phyloP scores from a whole-genome alignment of 2,888 invertebrate genomes.

The Scaptomyza flava region DNA sequence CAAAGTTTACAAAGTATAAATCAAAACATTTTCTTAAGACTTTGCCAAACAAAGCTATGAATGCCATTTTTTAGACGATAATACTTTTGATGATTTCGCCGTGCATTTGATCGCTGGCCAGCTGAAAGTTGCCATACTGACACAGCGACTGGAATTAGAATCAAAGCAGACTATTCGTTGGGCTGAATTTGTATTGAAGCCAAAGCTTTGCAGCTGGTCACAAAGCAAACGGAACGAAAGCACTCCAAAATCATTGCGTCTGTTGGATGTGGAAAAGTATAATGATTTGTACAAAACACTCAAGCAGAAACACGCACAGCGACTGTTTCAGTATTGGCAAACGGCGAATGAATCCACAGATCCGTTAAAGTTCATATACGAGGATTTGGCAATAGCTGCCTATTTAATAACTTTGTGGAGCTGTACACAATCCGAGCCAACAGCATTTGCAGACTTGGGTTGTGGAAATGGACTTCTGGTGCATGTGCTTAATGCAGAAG shows the following conservation, averaged over 20 bases:
- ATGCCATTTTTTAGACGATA: constrained; percentile 63
- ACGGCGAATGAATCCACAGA: constrained; percentile 96
- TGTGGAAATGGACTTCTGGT: constrained; percentile 99
- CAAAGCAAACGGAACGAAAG: constrained; percentile 39
- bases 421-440: constrained; percentile 83
- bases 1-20: background rate
- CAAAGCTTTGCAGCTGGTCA: constrained; percentile 83
- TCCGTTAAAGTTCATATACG: constrained; percentile 97
- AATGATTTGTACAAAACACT: constrained; percentile 89
- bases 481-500: constrained; percentile 93
- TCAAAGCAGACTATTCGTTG: constrained; percentile 58
- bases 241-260: constrained; percentile 86
- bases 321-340: constrained; percentile 93
- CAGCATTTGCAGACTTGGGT: constrained; percentile 95
- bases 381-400: constrained; percentile 97
- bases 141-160: constrained; percentile 1
- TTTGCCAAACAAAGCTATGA: constrained; percentile 62
- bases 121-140: constrained; percentile 36
- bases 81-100: constrained; percentile 63
- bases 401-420: constrained; percentile 94
- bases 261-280: constrained; percentile 89
- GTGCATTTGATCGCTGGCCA: constrained; percentile 48
- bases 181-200: constrained; percentile 85
- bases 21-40: constrained; percentile 55
- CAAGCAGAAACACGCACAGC: constrained; percentile 91